phyloP scores from a whole-genome alignment of 1,140 invertebrate genomes.

The Ephestia elutella region DNA sequence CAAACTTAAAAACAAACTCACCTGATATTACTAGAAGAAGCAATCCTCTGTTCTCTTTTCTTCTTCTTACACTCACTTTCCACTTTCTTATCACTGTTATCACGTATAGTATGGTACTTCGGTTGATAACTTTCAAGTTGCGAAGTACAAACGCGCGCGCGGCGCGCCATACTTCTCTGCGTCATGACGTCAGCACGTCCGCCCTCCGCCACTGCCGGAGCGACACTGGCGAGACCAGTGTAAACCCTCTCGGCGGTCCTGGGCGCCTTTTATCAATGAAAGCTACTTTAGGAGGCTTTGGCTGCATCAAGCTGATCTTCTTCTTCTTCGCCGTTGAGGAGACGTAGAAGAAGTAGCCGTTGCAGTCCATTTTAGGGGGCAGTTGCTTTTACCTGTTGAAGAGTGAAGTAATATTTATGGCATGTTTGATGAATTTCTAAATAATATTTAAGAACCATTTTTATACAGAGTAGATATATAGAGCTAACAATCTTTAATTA shows the following conservation, averaged over 20 bases:
- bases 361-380: slow-evolving; percentile 70
- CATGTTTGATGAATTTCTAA: too few relatives aligned
- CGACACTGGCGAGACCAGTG: slow-evolving; percentile 41
- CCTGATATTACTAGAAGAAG: slow-evolving; percentile 39
- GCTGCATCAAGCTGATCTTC: slow-evolving; percentile 71
- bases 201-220: slow-evolving; percentile 41
- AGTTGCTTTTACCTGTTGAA: slow-evolving; percentile 64
- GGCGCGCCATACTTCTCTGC: slow-evolving; percentile 49
- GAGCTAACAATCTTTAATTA: too few relatives aligned
- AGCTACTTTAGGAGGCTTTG: slow-evolving; percentile 59
- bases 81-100: slow-evolving; percentile 63
- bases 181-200: slow-evolving; percentile 47
- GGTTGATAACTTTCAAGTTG: slow-evolving; percentile 73
- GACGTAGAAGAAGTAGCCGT: slow-evolving; percentile 71
- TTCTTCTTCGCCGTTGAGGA: slow-evolving; percentile 71
- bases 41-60: slow-evolving; percentile 51
- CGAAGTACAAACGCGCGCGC: slow-evolving; percentile 55
- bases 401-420: too few relatives aligned
- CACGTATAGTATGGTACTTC: slow-evolving; percentile 71
- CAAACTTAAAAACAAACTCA: slow-evolving; percentile 21
- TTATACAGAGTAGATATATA: too few relatives aligned
- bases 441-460: too few relatives aligned
- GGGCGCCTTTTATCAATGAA: slow-evolving; percentile 59
- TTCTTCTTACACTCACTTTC: slow-evolving; percentile 57
- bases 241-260: slow-evolving; percentile 47